phyloP scores from a whole-genome alignment of 2,797 vertebrate genomes.

The Gobio occitaniae region DNA sequence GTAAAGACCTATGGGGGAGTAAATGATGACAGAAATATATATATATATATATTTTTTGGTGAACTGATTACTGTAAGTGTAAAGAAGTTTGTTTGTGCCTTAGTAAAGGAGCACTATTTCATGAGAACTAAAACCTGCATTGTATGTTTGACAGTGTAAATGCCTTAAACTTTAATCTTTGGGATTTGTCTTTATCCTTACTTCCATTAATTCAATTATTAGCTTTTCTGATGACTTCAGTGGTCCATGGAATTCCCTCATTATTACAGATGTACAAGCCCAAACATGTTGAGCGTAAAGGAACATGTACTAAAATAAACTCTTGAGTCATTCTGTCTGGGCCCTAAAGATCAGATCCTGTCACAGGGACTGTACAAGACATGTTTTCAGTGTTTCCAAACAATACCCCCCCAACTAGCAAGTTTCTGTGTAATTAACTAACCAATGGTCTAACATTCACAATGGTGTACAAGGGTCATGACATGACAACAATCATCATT shows the following conservation, averaged over 20 bases:
- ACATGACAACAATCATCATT: background rate
- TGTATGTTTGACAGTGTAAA: background rate
- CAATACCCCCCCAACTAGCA: background rate
- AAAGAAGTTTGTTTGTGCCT: background rate
- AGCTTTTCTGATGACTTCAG: slow-evolving; percentile 16
- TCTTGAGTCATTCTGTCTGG: slow-evolving; percentile 55
- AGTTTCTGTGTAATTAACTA: background rate
- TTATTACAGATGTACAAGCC: slow-evolving; percentile 58
- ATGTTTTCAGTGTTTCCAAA: slow-evolving; percentile 18
- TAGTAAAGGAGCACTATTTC: background rate
- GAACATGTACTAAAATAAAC: slow-evolving; percentile 57
- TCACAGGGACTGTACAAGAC: background rate
- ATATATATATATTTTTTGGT: background rate
- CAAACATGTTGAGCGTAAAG: slow-evolving; percentile 63
- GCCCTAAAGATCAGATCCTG: slow-evolving; percentile 4
- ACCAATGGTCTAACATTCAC: background rate
- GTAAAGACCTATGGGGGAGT: background rate
- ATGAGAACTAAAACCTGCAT: background rate
- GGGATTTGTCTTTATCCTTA: slow-evolving; percentile 15
- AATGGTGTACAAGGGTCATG: background rate
- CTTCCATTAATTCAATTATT: slow-evolving; percentile 7
- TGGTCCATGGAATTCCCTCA: slow-evolving; percentile 34
- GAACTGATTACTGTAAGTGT: background rate
- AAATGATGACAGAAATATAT: background rate
- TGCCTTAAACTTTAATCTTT: background rate